Evolutionary conservation across 2,113 vertebrate species (phyloP), one percentile per base, ranked within the genome.

Genomic region (Grus americana): DNA sequence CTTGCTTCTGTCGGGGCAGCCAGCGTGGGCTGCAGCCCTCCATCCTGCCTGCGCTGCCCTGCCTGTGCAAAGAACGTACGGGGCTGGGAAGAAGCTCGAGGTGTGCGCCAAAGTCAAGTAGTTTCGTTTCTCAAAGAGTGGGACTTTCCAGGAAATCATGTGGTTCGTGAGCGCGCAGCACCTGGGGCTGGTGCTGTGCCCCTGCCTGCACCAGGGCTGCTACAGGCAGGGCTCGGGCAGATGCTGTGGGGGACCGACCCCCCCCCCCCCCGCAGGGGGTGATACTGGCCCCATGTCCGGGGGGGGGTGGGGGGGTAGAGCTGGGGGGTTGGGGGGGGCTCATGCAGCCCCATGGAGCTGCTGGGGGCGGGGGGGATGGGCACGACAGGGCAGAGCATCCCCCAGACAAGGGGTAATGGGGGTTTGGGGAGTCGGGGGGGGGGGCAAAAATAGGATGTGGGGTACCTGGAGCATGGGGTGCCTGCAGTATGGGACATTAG

Each of bases 21-120:
- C 0, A 2, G 10, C 0, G 0, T 0, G 2, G 6, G 4, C 11
- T 3, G 34, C 4, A 20, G 17, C 2, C 10, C 27, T 5, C 17
- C 86, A 91, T 87, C 46, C 30, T 5, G 4, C 46, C 38, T 3
- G 8, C 0, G 7, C 36, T 19, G 36, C 10, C 4, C 34, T 3
- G 19, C 2, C n/a, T 2, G 2, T 23, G 19, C 2, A 2, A 5
- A 5, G 5, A 38, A 8, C 7, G 4, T 34, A 2, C 2, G 1
- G 12, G 3, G 7, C 15, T 6, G 34, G 5, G 44, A 11, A 10
- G 11, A 3, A 15, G 34, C 17, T 24, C 0, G 8, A 19, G 3
- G 2, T 16, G 30, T 4, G 3, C 3, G 5, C 30, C 21, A 22
- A 58, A 50, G 27, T 1, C 0, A 0, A 12, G 15, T 1, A 3